These are phyloP conservation scores for Merodon equestris DNA, from an alignment of 2,888 invertebrate species.

Conservation along the genomic window DNA sequence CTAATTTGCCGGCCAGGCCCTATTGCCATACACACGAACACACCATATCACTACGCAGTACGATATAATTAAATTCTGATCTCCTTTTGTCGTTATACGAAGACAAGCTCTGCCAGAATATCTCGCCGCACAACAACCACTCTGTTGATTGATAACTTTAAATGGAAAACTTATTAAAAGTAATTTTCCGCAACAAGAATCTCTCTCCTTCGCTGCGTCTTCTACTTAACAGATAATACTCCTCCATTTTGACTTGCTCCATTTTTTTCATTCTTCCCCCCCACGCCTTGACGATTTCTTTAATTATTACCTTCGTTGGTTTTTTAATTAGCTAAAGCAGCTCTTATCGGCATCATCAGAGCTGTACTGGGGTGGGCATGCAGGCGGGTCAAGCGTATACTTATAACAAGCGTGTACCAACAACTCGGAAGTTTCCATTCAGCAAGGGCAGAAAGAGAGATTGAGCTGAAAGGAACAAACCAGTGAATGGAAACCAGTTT, in stretches of 20 bases:
- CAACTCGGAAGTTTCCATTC: background rate
- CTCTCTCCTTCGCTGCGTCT: background rate
- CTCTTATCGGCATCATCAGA: constrained; percentile 42
- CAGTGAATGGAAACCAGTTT: too few relatives aligned
- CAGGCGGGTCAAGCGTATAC: constrained; percentile 40
- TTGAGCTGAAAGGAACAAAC: background rate
- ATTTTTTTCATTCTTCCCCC: background rate
- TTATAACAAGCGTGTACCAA: too few relatives aligned
- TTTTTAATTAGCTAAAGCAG: constrained; percentile 56
- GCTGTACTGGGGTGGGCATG: constrained; percentile 14
- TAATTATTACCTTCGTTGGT: constrained; percentile 1
- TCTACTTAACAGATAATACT: constrained; percentile 20
- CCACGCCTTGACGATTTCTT: background rate
- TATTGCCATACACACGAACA: background rate
- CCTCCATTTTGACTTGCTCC: background rate
- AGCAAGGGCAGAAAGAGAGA: background rate
- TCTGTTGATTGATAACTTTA: background rate
- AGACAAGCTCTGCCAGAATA: background rate
- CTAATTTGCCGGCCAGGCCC: constrained; percentile 25
- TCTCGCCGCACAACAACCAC: background rate
- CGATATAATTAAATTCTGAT: background rate
- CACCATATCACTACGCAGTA: background rate
- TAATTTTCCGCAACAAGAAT: constrained; percentile 41
- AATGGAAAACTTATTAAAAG: constrained; percentile 26
- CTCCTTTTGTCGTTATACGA: too few relatives aligned